phyloP scores from a whole-genome alignment of 2,113 vertebrate species.

The Zapornia atra region DNA sequence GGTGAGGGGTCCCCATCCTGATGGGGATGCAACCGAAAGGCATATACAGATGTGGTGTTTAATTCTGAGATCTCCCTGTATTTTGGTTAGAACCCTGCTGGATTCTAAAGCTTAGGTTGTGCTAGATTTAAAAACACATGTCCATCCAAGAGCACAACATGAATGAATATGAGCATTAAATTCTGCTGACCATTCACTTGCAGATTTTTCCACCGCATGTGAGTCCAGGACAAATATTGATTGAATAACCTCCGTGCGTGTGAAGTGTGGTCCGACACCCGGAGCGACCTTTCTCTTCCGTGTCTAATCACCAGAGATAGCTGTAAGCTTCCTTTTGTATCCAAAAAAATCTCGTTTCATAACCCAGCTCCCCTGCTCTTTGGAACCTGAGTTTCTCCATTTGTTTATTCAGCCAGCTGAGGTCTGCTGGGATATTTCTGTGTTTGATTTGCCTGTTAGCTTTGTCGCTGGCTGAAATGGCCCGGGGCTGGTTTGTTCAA shows the following conservation, averaged over 20 bases:
- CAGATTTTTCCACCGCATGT: background rate
- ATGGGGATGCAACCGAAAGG: background rate
- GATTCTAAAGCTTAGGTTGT: background rate
- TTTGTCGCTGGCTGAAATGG: constrained; percentile 2
- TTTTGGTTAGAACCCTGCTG: background rate
- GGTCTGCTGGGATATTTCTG: constrained; percentile 40
- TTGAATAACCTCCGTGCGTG: background rate
- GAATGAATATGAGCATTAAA: background rate
- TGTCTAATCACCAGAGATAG: constrained; percentile 19
- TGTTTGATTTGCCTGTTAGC: constrained; percentile 52
- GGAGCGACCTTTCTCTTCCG: constrained; percentile 8
- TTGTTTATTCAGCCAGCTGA: constrained; percentile 50
- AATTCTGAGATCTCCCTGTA: background rate
- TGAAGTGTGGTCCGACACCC: constrained; percentile 35
- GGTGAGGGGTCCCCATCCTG: background rate
- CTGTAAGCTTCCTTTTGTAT: constrained; percentile 56
- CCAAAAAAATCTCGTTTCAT: constrained; percentile 32
- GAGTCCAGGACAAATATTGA: constrained; percentile 59
- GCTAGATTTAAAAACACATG: background rate
- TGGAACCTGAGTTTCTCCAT: constrained; percentile 16
- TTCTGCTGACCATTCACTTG: constrained; percentile 49
- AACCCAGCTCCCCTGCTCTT: constrained; percentile 35
- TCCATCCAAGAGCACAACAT: constrained; percentile 4
- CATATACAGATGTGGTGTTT: background rate
- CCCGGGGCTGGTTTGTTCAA: background rate